These are phyloP conservation scores for Physocephala rufipes DNA, from an alignment of 2,888 invertebrate species.

Conservation along the genomic window DNA sequence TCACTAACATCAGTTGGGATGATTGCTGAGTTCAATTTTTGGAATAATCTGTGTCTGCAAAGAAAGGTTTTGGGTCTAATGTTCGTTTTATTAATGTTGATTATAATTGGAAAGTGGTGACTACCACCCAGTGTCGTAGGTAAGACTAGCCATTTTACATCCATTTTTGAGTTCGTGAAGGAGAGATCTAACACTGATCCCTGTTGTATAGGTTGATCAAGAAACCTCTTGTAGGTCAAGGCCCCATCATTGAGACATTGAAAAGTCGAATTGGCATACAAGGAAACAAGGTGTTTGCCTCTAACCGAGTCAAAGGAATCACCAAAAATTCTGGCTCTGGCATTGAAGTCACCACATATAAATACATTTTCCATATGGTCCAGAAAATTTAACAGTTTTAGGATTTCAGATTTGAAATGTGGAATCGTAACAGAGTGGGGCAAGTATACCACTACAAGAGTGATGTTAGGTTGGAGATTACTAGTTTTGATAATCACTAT, in stretches of 20 bases:
- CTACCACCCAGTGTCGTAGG: neutral
- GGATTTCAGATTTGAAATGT: neutral
- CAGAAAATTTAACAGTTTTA: neutral
- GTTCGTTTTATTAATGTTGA: neutral
- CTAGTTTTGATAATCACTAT: conserved; percentile 4
- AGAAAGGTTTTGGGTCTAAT: neutral
- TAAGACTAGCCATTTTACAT: neutral
- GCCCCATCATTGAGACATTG: neutral
- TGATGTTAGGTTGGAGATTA: neutral
- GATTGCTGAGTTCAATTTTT: no score
- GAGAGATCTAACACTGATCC: neutral
- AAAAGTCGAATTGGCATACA: neutral
- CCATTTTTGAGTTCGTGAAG: neutral
- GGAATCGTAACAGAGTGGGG: neutral
- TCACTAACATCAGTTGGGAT: no score
- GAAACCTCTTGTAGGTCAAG: neutral
- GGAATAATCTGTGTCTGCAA: neutral
- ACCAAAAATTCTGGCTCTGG: neutral
- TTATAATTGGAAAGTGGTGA: neutral
- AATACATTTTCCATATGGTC: neutral
- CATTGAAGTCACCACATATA: conserved; percentile 7
- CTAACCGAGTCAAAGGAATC: neutral
- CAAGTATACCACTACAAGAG: neutral
- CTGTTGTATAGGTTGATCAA: neutral
- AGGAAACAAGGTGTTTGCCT: neutral